phyloP scores from a whole-genome alignment of 2,888 invertebrate genomes.

The Thecophora atra region DNA sequence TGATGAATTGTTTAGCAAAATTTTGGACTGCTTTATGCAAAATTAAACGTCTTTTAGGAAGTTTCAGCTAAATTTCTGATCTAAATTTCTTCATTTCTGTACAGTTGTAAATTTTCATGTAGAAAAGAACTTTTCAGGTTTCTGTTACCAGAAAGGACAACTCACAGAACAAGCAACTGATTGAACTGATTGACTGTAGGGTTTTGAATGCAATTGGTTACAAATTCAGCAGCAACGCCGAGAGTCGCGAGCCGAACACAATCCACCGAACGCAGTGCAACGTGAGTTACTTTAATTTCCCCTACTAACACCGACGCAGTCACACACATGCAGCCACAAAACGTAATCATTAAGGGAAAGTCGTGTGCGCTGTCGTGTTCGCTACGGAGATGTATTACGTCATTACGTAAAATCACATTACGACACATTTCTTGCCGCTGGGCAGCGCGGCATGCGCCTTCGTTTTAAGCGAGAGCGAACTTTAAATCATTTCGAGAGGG shows the following conservation, averaged over 20 bases:
- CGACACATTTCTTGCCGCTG: constrained; percentile 31
- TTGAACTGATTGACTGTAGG: no score
- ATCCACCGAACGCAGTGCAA: constrained; percentile 1
- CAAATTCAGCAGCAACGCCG: no score
- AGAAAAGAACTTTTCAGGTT: no score
- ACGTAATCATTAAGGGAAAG: constrained; percentile 9
- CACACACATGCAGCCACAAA: constrained; percentile 30
- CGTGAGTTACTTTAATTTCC: constrained; percentile 15
- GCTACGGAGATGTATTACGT: background rate
- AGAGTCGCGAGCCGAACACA: background rate
- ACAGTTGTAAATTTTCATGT: no score
- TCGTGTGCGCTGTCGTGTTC: background rate
- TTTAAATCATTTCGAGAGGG: constrained; percentile 25
- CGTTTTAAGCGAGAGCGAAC: constrained; percentile 27
- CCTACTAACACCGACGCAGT: constrained; percentile 15
- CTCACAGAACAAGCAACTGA: no score
- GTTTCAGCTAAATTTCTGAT: no score
- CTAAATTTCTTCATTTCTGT: no score
- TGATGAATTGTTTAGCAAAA: no score
- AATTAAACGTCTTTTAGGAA: no score
- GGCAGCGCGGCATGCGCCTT: background rate
- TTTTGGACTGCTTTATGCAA: no score
- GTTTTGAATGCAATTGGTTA: no score
- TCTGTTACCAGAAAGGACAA: no score
- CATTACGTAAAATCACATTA: constrained; percentile 35